Evolutionary conservation across 2,888 invertebrate genomes (phyloP).

Genomic region (Plagiodera versicolora): DNA sequence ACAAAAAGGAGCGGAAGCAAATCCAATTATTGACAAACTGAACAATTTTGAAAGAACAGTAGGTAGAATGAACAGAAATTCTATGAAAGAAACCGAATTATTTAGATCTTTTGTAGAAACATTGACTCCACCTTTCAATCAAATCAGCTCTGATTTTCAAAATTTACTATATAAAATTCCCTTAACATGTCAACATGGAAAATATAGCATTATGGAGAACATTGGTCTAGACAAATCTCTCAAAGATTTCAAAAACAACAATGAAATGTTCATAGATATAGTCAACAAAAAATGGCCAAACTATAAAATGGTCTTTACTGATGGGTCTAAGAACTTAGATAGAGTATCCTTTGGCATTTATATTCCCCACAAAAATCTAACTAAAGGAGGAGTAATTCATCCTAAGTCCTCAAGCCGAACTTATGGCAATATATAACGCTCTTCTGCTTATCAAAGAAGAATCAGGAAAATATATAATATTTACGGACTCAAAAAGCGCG

Average conservation of each 20-base stretch:
- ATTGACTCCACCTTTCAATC: not conserved
- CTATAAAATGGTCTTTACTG: not conserved
- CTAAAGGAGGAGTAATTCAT: not conserved
- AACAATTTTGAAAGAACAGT: not conserved
- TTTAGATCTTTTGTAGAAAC: not conserved
- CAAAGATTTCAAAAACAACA: not conserved
- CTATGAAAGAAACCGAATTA: not conserved
- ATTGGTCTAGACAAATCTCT: not conserved
- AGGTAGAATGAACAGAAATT: not conserved
- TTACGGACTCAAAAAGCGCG: not conserved
- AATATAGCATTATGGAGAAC: not conserved
- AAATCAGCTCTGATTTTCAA: not conserved
- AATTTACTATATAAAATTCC: not conserved
- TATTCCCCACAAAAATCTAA: not conserved
- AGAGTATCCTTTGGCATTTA: not conserved
- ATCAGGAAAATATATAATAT: not conserved
- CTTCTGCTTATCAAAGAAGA: not conserved
- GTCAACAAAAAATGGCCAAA: not conserved
- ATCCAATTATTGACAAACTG: not conserved
- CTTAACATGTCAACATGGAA: not conserved
- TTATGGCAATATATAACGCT: not conserved
- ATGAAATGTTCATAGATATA: not conserved
- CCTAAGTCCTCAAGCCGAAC: not conserved
- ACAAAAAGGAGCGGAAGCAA: not conserved
- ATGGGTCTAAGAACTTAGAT: not conserved